Conservation (phyloP, 2,797 vertebrate genomes). For the Myripristis jacobus region DNA sequence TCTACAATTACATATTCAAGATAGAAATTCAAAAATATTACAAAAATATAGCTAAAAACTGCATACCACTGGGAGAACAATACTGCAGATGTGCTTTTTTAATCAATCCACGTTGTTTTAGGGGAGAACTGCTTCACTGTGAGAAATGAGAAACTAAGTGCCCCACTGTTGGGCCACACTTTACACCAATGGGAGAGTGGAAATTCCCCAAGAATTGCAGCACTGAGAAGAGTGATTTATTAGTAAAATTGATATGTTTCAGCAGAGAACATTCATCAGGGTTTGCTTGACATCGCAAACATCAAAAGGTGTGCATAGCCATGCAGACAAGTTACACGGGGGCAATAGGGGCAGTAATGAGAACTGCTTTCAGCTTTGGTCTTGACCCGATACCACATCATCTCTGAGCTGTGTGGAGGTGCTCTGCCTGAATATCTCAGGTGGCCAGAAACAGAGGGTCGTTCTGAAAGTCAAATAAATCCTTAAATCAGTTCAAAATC, state of each 20-base stretch:
- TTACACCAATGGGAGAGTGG: constrained; percentile 6
- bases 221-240: constrained; percentile 28
- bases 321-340: background rate
- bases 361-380: no score
- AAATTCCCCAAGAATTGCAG: constrained; percentile 22
- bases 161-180: constrained; percentile 1
- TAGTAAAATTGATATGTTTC: constrained; percentile 13
- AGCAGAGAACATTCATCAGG: constrained; percentile 13
- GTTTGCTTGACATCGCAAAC: constrained; percentile 1
- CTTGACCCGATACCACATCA: no score
- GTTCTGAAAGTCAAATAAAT: no score
- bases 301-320: background rate
- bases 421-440: no score
- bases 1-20: constrained; percentile 34
- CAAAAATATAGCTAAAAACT: background rate
- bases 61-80: constrained; percentile 23
- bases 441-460: no score
- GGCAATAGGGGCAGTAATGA: no score
- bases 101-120: constrained; percentile 35
- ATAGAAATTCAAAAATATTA: constrained; percentile 26
- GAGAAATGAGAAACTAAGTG: constrained; percentile 26
- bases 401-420: no score
- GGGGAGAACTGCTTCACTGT: constrained; percentile 21
- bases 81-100: constrained; percentile 26
- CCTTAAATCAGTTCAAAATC: no score